A percentile compares a stretch with the other conserved stretches of the same genome.
These are phyloP conservation scores for Nomada ferruginata DNA, from an alignment of 2,888 invertebrate species.

Conservation along the genomic window DNA sequence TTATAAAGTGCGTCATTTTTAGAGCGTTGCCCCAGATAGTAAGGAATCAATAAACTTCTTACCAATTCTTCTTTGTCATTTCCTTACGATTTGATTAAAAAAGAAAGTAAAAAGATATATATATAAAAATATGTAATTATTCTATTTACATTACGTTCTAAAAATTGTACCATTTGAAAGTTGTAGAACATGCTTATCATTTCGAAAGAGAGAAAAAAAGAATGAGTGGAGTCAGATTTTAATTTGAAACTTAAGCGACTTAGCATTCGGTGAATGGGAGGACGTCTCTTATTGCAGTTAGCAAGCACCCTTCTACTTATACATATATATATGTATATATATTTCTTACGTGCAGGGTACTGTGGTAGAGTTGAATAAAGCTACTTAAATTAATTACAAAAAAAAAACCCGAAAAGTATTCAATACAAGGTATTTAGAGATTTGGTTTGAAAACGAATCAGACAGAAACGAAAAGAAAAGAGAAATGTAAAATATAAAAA, in stretches of 20 bases:
- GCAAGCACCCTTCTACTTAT: conserved; percentile 65
- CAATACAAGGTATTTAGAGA: conserved; percentile 24
- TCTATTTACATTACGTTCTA: neutral
- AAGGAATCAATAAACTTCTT: neutral
- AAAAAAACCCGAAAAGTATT: neutral
- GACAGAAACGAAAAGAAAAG: conserved; percentile 4
- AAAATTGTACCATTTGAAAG: neutral
- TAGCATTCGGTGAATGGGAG: conserved; percentile 17
- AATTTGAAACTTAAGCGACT: conserved; percentile 19
- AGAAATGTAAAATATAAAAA: conserved; percentile 24
- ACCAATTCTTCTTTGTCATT: neutral
- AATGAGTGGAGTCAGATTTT: neutral
- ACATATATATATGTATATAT: no score
- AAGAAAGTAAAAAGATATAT: neutral
- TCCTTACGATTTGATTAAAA: neutral
- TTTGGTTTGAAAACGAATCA: neutral
- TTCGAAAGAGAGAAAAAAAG: conserved; percentile 1
- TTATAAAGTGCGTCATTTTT: neutral
- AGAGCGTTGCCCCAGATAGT: neutral
- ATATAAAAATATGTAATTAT: neutral
- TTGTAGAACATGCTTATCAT: neutral
- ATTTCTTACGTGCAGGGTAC: conserved; percentile 20
- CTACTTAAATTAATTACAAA: neutral
- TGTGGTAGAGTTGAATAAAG: conserved; percentile 27
- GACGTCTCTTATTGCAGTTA: conserved; percentile 46